phyloP scores from a whole-genome alignment of 92 coral and sea anemone genomes.

The Parazoanthus darwini region DNA sequence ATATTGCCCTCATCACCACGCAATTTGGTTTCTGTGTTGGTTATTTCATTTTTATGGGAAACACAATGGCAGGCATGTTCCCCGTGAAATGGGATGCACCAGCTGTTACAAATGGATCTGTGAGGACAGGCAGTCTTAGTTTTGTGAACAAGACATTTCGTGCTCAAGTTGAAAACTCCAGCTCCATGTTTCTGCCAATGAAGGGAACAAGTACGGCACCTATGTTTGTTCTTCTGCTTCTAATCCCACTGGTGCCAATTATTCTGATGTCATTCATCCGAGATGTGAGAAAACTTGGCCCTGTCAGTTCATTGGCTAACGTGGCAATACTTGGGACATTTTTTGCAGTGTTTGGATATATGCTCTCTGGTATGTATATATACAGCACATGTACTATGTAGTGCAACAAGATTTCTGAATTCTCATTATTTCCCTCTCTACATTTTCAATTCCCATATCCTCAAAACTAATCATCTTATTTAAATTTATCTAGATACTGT shows the following conservation, averaged over 20 bases:
- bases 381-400: background rate
- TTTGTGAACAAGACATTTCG: background rate
- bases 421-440: too few species aligned
- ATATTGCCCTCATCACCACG: conserved; percentile 77
- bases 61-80: conserved; percentile 78
- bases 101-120: background rate
- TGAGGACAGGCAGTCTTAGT: conserved; percentile 9
- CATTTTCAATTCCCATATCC: too few species aligned
- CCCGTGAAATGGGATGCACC: conserved; percentile 35
- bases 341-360: conserved; percentile 75
- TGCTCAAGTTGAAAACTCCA: background rate
- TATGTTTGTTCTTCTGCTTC: conserved; percentile 58
- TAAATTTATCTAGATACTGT: too few species aligned
- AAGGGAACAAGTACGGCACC: conserved; percentile 53
- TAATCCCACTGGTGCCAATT: conserved; percentile 71
- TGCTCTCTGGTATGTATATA: conserved; percentile 77
- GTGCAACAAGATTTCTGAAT: too few species aligned
- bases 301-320: conserved; percentile 77
- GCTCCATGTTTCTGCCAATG: conserved; percentile 17
- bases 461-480: too few species aligned
- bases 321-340: conserved; percentile 74
- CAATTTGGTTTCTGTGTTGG: conserved; percentile 91
- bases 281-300: conserved; percentile 77
- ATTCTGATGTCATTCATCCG: conserved; percentile 82
- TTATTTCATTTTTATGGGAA: conserved; percentile 93